Percentiles rank a stretch among this genome's conserved stretches.
Conservation (phyloP, 92 coral and sea anemone species). For the Zoanthus solanderi region DNA sequence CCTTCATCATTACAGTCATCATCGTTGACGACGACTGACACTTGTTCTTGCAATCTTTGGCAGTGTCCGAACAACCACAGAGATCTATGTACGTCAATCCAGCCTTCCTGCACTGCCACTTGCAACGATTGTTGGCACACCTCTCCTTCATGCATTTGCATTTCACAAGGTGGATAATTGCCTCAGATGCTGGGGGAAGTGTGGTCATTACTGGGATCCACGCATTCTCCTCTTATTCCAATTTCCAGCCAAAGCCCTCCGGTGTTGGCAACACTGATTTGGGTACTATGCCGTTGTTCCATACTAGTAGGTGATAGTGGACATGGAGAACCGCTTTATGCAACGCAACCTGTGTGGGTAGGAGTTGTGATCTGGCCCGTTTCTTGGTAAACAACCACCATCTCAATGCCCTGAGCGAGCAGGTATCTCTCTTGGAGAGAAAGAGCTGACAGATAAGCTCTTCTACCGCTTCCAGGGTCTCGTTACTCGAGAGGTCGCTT, state of each 20-base stretch:
- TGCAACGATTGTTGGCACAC: not conserved
- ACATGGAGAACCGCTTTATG: conserved; percentile 38
- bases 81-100: not conserved
- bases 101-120: not conserved
- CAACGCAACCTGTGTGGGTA: conserved; percentile 54
- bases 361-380: conserved; percentile 61
- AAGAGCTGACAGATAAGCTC: conserved; percentile 55
- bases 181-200: not conserved
- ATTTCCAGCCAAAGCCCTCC: conserved; percentile 53
- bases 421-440: conserved; percentile 21
- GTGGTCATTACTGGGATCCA: not conserved
- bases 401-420: conserved; percentile 42
- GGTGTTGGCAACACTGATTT: conserved; percentile 65
- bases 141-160: not conserved
- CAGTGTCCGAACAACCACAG: too few species aligned
- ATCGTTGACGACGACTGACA: too few species aligned
- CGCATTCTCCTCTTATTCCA: not conserved
- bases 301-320: conserved; percentile 64
- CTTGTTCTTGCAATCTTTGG: too few species aligned
- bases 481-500: conserved; percentile 7
- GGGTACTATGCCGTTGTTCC: conserved; percentile 20
- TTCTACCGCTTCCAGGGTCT: conserved; percentile 23
- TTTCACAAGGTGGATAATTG: not conserved
- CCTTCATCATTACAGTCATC: too few species aligned
- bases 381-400: conserved; percentile 49